phyloP scores from a whole-genome alignment of 1,140 invertebrate genomes.

The Latrodectus geometricus region DNA sequence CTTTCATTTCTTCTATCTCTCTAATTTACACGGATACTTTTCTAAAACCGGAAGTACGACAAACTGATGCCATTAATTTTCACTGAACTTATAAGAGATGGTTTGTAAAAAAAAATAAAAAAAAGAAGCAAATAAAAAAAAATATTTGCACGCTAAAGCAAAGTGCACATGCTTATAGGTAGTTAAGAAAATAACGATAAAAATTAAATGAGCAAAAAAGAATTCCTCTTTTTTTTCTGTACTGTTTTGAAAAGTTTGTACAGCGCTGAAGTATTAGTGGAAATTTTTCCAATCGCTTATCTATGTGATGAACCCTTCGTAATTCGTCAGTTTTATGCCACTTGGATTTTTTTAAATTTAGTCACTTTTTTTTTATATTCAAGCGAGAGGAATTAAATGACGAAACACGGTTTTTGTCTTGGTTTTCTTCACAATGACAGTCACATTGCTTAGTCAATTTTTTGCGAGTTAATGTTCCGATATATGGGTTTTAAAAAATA shows the following conservation, averaged over 20 bases:
- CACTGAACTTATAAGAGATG: slow-evolving; percentile 54
- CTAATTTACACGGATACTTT: slow-evolving; percentile 62
- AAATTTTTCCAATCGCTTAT: neutral
- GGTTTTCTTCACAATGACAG: neutral
- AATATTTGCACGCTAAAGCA: slow-evolving; percentile 15
- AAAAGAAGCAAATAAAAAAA: slow-evolving; percentile 5
- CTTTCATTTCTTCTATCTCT: slow-evolving; percentile 61
- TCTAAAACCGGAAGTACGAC: slow-evolving; percentile 60
- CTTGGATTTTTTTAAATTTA: neutral
- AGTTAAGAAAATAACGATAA: slow-evolving; percentile 59
- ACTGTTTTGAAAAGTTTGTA: neutral
- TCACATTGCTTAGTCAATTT: too few relatives aligned
- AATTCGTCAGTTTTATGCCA: neutral
- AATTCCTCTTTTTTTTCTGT: neutral
- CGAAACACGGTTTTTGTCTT: neutral
- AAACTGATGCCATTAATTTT: slow-evolving; percentile 62
- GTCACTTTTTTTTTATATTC: neutral
- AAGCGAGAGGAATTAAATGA: neutral
- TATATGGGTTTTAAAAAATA: too few relatives aligned
- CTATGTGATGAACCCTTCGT: neutral
- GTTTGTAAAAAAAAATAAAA: neutral
- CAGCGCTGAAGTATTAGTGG: neutral
- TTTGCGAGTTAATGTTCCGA: too few relatives aligned
- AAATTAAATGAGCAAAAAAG: slow-evolving; percentile 60
- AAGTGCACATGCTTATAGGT: slow-evolving; percentile 36